Conservation (phyloP, 2,113 vertebrate genomes). For the Amia ocellicauda region DNA sequence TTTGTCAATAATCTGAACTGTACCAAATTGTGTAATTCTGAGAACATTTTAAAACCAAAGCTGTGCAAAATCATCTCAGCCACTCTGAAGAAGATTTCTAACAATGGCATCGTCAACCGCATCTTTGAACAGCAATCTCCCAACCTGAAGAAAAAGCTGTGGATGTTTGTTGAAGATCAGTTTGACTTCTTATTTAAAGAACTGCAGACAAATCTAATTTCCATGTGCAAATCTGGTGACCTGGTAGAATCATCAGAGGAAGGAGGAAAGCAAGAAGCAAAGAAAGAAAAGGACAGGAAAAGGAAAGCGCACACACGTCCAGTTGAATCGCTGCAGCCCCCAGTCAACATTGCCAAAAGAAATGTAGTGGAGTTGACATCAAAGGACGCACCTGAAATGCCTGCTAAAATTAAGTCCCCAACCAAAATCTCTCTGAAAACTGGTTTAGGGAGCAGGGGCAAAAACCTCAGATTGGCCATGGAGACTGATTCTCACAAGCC, state of each 20-base stretch:
- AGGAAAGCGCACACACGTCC: too few relatives aligned
- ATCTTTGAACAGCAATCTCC: constrained; percentile 87
- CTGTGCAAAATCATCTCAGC: constrained; percentile 78
- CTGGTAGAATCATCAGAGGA: neutral
- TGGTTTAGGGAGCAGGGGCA: constrained; percentile 67
- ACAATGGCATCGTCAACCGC: constrained; percentile 84
- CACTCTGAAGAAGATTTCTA: constrained; percentile 77
- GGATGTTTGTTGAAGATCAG: constrained; percentile 90
- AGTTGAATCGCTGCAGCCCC: constrained; percentile 36
- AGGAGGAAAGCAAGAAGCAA: constrained; percentile 27
- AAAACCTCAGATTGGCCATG: constrained; percentile 60
- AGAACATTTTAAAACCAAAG: constrained; percentile 65
- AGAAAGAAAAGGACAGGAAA: constrained; percentile 37
- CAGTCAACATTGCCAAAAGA: neutral
- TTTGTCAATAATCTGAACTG: constrained; percentile 79
- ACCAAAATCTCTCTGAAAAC: constrained; percentile 35
- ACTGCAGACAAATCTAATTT: constrained; percentile 64
- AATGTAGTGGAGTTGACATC: neutral
- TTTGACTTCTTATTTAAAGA: constrained; percentile 86
- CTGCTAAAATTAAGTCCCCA: neutral
- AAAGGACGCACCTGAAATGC: too few relatives aligned
- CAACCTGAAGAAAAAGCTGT: constrained; percentile 88
- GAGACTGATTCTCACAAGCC: constrained; percentile 27
- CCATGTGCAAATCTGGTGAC: constrained; percentile 51
- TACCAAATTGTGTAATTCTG: constrained; percentile 69